phyloP scores from a whole-genome alignment of 1,140 invertebrate genomes.

The Elymnias hypermnestra region DNA sequence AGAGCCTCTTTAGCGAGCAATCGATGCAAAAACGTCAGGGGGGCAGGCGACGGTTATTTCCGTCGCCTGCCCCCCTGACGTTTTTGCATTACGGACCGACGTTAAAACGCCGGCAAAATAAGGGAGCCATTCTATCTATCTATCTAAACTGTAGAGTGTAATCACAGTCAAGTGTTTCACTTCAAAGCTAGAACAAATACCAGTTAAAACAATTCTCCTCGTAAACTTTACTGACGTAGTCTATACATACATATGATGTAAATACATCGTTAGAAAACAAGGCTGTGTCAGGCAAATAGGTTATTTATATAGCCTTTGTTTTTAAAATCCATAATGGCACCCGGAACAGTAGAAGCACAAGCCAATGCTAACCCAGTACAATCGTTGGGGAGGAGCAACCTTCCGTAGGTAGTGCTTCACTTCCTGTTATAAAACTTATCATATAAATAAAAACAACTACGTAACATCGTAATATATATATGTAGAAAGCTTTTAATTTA shows the following conservation, averaged over 20 bases:
- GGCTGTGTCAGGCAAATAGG: conserved; percentile 9
- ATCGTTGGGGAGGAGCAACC: conserved; percentile 18
- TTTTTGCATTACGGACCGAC: too few relatives aligned
- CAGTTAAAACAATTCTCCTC: too few relatives aligned
- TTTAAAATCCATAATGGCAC: conserved; percentile 39
- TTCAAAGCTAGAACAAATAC: too few relatives aligned
- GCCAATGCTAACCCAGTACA: conserved; percentile 17
- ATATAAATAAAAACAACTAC: background rate
- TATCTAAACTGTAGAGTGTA: too few relatives aligned
- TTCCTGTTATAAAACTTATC: background rate
- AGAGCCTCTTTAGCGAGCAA: too few relatives aligned
- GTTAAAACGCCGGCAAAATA: too few relatives aligned
- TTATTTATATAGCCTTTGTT: conserved; percentile 39
- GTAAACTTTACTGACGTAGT: too few relatives aligned
- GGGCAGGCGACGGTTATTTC: too few relatives aligned
- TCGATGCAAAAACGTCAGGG: too few relatives aligned
- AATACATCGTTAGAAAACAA: conserved; percentile 2
- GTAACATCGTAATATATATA: background rate
- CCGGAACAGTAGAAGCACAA: conserved; percentile 29
- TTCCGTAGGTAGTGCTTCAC: conserved; percentile 13
- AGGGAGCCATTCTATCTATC: too few relatives aligned
- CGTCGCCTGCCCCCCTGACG: too few relatives aligned
- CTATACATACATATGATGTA: background rate
- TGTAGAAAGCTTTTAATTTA: background rate
- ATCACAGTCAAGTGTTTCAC: too few relatives aligned